These are phyloP conservation scores for Eleutherodactylus coqui DNA, from an alignment of 2,797 vertebrate species.

Conservation along the genomic window DNA sequence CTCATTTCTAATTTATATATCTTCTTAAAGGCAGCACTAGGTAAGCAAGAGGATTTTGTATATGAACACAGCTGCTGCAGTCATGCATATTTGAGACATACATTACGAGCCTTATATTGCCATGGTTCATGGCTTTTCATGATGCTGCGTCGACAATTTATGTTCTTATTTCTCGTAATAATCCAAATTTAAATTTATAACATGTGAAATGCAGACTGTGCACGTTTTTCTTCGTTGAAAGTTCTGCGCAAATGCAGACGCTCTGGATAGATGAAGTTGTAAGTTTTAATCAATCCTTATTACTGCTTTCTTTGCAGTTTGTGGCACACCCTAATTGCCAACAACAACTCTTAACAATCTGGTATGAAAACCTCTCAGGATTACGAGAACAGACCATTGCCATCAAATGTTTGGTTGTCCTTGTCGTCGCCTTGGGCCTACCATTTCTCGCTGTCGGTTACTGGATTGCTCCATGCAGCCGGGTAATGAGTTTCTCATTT, in stretches of 20 bases:
- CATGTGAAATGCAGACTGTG: neutral
- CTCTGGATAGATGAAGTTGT: neutral
- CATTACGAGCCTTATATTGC: constrained; percentile 20
- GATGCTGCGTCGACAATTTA: neutral
- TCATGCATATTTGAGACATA: constrained; percentile 50
- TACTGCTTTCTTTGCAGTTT: constrained; percentile 76
- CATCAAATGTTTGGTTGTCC: constrained; percentile 88
- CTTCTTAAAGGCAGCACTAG: constrained; percentile 1
- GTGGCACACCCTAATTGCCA: constrained; percentile 92
- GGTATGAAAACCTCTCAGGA: constrained; percentile 89
- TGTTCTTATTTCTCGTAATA: constrained; percentile 43
- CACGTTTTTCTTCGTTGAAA: neutral
- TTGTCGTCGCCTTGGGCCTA: constrained; percentile 85
- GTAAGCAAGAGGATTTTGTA: neutral
- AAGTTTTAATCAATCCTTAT: constrained; percentile 14
- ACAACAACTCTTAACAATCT: constrained; percentile 88
- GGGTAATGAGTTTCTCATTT: constrained; percentile 74
- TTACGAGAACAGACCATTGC: constrained; percentile 84
- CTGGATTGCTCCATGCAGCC: constrained; percentile 89
- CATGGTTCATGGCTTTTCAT: neutral
- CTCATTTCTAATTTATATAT: constrained; percentile 31
- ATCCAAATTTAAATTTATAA: constrained; percentile 34
- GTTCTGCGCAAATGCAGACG: neutral
- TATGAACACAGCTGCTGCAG: neutral
- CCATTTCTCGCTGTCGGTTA: constrained; percentile 86